Percentiles rank a stretch among this genome's conserved stretches.
Conservation (phyloP, 2,888 invertebrate genomes). For the Agrochola circellaris region DNA sequence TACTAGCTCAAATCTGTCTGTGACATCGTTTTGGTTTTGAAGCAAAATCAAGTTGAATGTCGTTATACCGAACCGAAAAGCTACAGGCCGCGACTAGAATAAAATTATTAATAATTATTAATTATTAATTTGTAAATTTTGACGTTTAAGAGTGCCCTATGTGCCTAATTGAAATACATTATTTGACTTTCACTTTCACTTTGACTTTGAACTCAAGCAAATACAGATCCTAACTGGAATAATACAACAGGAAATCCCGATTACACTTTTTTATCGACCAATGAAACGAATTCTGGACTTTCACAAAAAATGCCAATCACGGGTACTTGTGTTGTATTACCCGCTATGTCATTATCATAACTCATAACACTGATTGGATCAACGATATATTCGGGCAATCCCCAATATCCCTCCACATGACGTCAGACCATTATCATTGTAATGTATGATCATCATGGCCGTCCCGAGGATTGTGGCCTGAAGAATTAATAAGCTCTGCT, state of each 20-base stretch:
- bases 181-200: too few relatives aligned
- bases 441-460: conserved; percentile 35
- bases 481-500: conserved; percentile 41
- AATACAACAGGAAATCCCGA: neutral
- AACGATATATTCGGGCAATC: conserved; percentile 23
- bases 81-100: too few relatives aligned
- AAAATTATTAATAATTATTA: too few relatives aligned
- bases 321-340: neutral
- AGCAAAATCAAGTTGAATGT: neutral
- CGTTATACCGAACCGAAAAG: neutral
- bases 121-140: too few relatives aligned
- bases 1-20: neutral
- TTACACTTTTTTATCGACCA: neutral
- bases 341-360: neutral
- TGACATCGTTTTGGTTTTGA: neutral
- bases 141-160: too few relatives aligned
- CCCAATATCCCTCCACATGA: conserved; percentile 8
- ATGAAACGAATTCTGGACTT: neutral
- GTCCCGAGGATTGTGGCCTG: conserved; percentile 8
- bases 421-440: conserved; percentile 41
- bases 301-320: neutral
- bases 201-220: neutral
- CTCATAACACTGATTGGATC: conserved; percentile 11
- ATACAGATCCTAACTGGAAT: neutral
- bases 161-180: too few relatives aligned